These are phyloP conservation scores for Phrixothrix hirtus DNA, from an alignment of 2,888 invertebrate genomes.

Conservation along the genomic window DNA sequence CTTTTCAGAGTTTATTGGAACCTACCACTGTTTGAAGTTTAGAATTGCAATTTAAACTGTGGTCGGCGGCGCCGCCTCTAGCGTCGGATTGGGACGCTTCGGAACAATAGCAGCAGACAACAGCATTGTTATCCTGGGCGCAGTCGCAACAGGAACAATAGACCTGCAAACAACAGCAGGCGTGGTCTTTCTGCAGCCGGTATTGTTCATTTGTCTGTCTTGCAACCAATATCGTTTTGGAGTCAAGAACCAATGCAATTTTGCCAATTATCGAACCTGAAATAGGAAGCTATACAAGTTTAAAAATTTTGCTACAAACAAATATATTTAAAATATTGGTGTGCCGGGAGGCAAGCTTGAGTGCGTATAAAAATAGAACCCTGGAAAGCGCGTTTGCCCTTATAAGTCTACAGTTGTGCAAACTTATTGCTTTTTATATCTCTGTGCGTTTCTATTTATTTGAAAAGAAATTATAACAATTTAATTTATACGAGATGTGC, in stretches of 20 bases:
- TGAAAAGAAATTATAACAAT: too few relatives aligned
- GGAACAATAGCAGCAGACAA: slow-evolving; percentile 54
- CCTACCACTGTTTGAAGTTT: slow-evolving; percentile 31
- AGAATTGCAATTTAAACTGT: slow-evolving; percentile 41
- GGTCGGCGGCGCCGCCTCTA: slow-evolving; percentile 49
- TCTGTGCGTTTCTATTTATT: too few relatives aligned
- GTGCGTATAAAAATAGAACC: too few relatives aligned
- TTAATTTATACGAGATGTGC: too few relatives aligned
- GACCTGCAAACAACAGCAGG: slow-evolving; percentile 54
- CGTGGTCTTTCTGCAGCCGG: slow-evolving; percentile 51
- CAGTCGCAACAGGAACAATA: slow-evolving; percentile 55
- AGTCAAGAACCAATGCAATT: slow-evolving; percentile 19
- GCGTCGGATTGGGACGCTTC: slow-evolving; percentile 53
- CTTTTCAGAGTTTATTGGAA: too few relatives aligned
- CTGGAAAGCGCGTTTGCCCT: too few relatives aligned
- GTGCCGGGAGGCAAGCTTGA: too few relatives aligned
- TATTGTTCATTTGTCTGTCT: slow-evolving; percentile 56
- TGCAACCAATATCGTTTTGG: slow-evolving; percentile 40
- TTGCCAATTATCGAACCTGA: slow-evolving; percentile 17
- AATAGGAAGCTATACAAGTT: background rate
- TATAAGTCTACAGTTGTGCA: background rate
- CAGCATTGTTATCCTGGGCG: slow-evolving; percentile 53
- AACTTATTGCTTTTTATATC: too few relatives aligned
- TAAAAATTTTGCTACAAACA: background rate
- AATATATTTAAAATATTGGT: too few relatives aligned